Conservation (phyloP, 2,888 invertebrate genomes). For the Dimorphilus gyrociliatus region DNA sequence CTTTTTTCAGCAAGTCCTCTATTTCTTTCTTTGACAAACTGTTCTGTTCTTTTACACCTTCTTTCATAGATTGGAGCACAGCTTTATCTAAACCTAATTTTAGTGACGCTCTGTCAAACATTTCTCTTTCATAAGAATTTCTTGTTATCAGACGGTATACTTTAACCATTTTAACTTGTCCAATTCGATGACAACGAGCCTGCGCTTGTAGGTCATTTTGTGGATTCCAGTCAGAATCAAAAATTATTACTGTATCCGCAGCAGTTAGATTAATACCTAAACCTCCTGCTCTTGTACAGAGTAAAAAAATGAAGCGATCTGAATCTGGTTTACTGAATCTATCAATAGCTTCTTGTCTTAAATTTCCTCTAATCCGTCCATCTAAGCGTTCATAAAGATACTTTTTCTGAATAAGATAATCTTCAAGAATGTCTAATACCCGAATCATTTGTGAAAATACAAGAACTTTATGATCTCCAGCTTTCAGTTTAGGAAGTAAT, state of each 20-base stretch:
- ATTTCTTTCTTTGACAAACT: slow-evolving; percentile 3
- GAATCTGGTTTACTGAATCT: slow-evolving; percentile 92
- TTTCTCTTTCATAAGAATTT: slow-evolving; percentile 96
- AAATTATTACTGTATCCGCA: slow-evolving; percentile 98
- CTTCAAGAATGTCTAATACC: slow-evolving; percentile 92
- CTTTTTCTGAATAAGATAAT: slow-evolving; percentile 81
- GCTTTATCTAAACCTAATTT: slow-evolving; percentile 97
- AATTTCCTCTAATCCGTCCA: slow-evolving; percentile 87
- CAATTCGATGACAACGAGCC: slow-evolving; percentile 93
- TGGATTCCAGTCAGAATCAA: slow-evolving; percentile 99
- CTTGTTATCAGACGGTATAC: slow-evolving; percentile 90
- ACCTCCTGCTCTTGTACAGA: slow-evolving; percentile 97
- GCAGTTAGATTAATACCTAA: slow-evolving; percentile 97
- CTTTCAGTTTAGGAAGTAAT: slow-evolving; percentile 80
- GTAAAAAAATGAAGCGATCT: slow-evolving; percentile 84
- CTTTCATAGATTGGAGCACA: slow-evolving; percentile 50
- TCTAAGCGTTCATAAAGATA: slow-evolving; percentile 92
- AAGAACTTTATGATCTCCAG: slow-evolving; percentile 86
- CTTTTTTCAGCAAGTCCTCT: slow-evolving; percentile 15
- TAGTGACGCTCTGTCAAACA: slow-evolving; percentile 97
- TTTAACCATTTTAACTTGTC: slow-evolving; percentile 96
- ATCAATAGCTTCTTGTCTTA: slow-evolving; percentile 98
- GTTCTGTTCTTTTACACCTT: slow-evolving; percentile 12
- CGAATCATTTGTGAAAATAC: slow-evolving; percentile 94
- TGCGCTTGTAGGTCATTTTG: slow-evolving; percentile 92